A percentile compares a stretch with the other conserved stretches of the same genome.
Evolutionary conservation across 2,113 vertebrate genomes (phyloP).

Genomic region (Platysternon megacephalum): DNA sequence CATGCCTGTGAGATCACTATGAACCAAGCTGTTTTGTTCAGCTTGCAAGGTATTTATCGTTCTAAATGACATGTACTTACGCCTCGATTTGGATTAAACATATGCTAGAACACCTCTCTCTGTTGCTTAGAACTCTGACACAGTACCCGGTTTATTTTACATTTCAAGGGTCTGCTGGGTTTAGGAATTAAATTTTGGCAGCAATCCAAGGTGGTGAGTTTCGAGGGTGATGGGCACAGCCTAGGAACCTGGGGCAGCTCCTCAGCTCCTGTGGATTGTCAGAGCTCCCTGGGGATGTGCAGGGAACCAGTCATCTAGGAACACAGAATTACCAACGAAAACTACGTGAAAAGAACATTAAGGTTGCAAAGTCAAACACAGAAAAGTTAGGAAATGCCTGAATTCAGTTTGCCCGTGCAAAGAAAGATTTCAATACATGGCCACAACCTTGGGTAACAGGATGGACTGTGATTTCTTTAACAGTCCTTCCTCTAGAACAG

Average conservation of each 20-base stretch:
- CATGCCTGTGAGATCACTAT: not conserved
- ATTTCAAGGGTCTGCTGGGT: not conserved
- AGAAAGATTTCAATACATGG: rapidly evolving
- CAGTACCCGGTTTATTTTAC: rapidly evolving
- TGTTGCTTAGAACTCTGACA: not conserved
- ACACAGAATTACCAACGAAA: not conserved
- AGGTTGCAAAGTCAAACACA: not conserved
- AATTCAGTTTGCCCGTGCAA: not conserved
- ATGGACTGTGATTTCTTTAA: not conserved
- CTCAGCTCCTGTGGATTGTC: too few species aligned
- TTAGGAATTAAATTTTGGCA: not conserved
- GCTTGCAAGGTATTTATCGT: not conserved
- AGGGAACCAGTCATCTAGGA: not conserved
- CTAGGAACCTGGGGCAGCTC: too few species aligned
- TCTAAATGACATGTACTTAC: not conserved
- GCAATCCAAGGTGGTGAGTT: rapidly evolving
- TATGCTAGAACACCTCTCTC: not conserved
- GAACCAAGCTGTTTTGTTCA: not conserved
- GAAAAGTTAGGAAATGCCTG: not conserved
- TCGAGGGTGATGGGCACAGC: not conserved
- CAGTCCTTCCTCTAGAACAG: not conserved
- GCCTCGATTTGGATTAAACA: not conserved
- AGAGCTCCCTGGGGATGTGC: not conserved
- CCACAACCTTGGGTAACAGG: not conserved
- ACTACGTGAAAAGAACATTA: not conserved